phyloP scores from a whole-genome alignment of 2,888 invertebrate species.

The Cryptocephalus primarius region DNA sequence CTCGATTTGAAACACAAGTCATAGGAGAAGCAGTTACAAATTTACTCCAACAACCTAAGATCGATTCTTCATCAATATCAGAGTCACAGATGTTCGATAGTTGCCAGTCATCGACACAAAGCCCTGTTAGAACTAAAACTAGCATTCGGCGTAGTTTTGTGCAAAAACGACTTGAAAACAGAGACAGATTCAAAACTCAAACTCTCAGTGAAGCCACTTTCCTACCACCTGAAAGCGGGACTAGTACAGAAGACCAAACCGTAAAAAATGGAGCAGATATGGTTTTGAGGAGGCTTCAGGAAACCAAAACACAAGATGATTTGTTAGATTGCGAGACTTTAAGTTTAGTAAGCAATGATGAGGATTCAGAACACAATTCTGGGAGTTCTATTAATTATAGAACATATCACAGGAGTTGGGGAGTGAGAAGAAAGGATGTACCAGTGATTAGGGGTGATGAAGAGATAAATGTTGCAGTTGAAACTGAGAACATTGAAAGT shows the following conservation, averaged over 20 bases:
- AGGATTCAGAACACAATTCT: slow-evolving; percentile 55
- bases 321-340: slow-evolving; percentile 50
- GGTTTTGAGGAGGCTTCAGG: slow-evolving; percentile 43
- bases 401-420: slow-evolving; percentile 45
- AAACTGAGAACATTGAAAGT: background rate
- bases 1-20: slow-evolving; percentile 60
- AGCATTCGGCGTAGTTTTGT: slow-evolving; percentile 32
- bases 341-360: slow-evolving; percentile 62
- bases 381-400: slow-evolving; percentile 47
- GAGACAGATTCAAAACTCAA: slow-evolving; percentile 64
- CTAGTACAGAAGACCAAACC: slow-evolving; percentile 37
- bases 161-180: slow-evolving; percentile 52
- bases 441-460: slow-evolving; percentile 26
- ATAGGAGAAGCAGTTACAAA: slow-evolving; percentile 27
- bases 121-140: slow-evolving; percentile 23
- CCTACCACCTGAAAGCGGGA: slow-evolving; percentile 15
- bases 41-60: slow-evolving; percentile 24
- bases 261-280: slow-evolving; percentile 47
- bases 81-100: slow-evolving; percentile 3
- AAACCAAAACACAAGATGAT: slow-evolving; percentile 38
- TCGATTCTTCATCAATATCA: slow-evolving; percentile 6
- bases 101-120: slow-evolving; percentile 11
- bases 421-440: slow-evolving; percentile 41
- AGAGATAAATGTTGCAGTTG: background rate
- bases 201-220: slow-evolving; percentile 48